Evolutionary conservation across 2,113 vertebrate genomes (phyloP).

Genomic region (Struthio camelus): DNA sequence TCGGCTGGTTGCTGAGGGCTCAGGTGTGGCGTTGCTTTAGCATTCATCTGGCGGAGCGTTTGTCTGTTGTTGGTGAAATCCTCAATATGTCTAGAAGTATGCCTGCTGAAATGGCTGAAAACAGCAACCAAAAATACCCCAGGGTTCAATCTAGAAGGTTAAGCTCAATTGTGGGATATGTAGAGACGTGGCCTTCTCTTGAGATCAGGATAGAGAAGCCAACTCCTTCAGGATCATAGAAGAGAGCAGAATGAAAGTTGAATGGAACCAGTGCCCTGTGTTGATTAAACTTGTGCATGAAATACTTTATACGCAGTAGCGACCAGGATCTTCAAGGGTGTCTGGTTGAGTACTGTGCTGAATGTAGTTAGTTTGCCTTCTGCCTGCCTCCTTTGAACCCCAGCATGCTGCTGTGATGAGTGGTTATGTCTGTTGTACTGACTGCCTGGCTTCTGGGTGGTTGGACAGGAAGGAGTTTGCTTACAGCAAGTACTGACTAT

Average conservation of each 20-base stretch:
- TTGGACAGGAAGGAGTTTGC: neutral
- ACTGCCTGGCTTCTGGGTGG: fast-evolving
- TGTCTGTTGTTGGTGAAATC: neutral
- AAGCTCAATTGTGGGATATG: neutral
- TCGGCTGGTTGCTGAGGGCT: neutral
- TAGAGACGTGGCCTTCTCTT: neutral
- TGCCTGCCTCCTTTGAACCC: neutral
- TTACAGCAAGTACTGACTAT: fast-evolving
- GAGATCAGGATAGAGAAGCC: neutral
- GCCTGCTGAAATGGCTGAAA: conserved; percentile 10
- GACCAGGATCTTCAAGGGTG: neutral
- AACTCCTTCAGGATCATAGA: neutral
- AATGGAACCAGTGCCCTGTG: fast-evolving
- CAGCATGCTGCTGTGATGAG: neutral
- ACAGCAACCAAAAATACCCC: neutral
- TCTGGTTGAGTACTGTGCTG: neutral
- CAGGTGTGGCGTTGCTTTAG: neutral
- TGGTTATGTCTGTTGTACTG: neutral
- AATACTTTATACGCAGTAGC: neutral
- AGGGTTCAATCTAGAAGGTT: neutral
- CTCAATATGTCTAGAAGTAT: neutral
- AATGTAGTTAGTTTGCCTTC: neutral
- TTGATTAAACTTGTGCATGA: fast-evolving
- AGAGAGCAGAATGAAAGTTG: neutral
- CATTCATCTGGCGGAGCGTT: neutral